Evolutionary conservation across 2,797 vertebrate genomes (phyloP), one percentile per base, ranked within the genome.

Genomic region (Eupleurogrammus muticus): DNA sequence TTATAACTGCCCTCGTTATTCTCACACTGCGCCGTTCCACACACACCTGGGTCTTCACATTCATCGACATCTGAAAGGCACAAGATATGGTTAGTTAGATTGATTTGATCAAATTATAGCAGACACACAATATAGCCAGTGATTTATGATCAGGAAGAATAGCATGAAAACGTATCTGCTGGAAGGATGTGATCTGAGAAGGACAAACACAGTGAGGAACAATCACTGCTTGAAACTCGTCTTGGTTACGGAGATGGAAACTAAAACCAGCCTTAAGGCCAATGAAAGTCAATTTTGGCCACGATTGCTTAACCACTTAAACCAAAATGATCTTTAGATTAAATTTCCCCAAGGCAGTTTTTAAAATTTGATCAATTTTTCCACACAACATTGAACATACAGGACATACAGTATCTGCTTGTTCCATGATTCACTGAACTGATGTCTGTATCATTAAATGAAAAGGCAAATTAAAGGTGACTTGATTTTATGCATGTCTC

Each of bases 31-130:
- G 97, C 97, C 11, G 95, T 93, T 79, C 98, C 98, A 62, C 98
- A 99, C 76, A 97, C 93, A 0, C 55, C 79, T 1, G 77, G 16
- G 66, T 85, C 89, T 20, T 62, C 34, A 28, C 98, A 99, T 90
- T 99, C 98, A 1, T 99, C 74, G 72, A 96, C 79, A 77, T 99
- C 98, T 99, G 91, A 66, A 90, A 93, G 70, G 84, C 47, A 90
- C 70, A 53, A 74, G 46, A 62, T 17, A 28, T 12, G 12, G 4
- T 74, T 34, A 75, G 53, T 21, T 32, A 44, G 51, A 64, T 12
- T 13, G 5, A 20, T 70, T n/a, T n/a, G n/a, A n/a, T n/a, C 23
- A 38, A 17, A 52, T 17, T 55, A 5, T 48, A 24, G 5, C 32
- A 13, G 19, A 54, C 32, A 54, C 38, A 56, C 48, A 32, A 28